Evolutionary conservation across 2,888 invertebrate species (phyloP), one percentile per base, ranked within the genome.

Genomic region (Empis livida): DNA sequence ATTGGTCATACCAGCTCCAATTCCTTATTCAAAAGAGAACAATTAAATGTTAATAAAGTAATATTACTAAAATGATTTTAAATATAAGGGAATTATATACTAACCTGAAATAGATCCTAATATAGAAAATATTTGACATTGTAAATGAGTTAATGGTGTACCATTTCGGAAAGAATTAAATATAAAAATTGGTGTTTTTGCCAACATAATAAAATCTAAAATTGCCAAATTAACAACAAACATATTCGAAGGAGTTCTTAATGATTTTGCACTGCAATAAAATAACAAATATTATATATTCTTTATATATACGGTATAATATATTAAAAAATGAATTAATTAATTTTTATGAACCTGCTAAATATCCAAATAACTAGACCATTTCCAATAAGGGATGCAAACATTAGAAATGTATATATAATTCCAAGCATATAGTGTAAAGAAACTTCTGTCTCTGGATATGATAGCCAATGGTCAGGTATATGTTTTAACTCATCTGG

Each of bases 191-290:
- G 86, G 87, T 0, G 85, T 74, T 67, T 87, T 87, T 14, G 79
- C 65, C 85, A 87, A 85, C 86, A 87, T 88, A 35, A 84, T 67
- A 60, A 88, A 86, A 66, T 88, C 87, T 57, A 81, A 77, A 51
- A 86, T 71, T 1, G 87, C 84, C 59, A 88, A 66, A 63, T 87
- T 84, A 38, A 87, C 74, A 15, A 87, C 84, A 50, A 87, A 79
- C 62, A 87, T 78, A 63, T 88, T 88, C 49, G 86, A 86, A 9
- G 87, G 82, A 1, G 59, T 56, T 40, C 56, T 52, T 30, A 60
- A 41, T 10, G 56, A 46, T 46, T 56, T 57, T 10, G 59, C 56
- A 42, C 58, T 58, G 27, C 3, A 48, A 42, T 41, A 8, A 30
- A 2, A 20, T 8, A 16, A 3, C 3, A 37, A 14, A 2, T 15